These are phyloP conservation scores for Cotesia glomerata DNA, from an alignment of 1,140 invertebrate species.

Conservation along the genomic window DNA sequence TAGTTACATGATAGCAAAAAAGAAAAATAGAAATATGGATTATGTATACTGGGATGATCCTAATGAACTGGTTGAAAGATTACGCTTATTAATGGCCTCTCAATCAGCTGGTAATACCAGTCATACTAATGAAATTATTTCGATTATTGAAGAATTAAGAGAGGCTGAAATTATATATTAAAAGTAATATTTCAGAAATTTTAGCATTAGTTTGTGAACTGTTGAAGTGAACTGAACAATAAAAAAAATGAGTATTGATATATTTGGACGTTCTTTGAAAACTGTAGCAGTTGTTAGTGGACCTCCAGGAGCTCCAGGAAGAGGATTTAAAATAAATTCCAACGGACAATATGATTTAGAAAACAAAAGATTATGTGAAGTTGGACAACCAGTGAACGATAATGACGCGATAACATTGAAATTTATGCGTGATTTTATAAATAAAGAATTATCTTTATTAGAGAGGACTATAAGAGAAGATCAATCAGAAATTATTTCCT, in stretches of 20 bases:
- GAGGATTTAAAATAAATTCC: too few species aligned
- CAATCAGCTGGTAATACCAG: conserved; percentile 1
- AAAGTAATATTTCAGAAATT: not conserved
- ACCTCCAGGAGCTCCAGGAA: too few species aligned
- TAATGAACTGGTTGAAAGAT: conserved; percentile 7
- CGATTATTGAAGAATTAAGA: conserved; percentile 11
- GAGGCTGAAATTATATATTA: conserved; percentile 19
- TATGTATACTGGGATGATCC: conserved; percentile 14
- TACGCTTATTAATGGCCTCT: not conserved
- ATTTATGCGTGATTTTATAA: conserved; percentile 7
- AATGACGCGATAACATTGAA: conserved; percentile 21
- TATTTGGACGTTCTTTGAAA: conserved; percentile 27
- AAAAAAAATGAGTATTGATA: conserved; percentile 23
- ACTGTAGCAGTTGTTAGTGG: not conserved
- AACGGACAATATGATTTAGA: too few species aligned
- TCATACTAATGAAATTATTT: conserved; percentile 15
- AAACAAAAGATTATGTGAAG: too few species aligned
- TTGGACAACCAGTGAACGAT: too few species aligned
- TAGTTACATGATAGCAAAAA: not conserved
- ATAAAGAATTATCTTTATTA: not conserved
- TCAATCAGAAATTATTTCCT: not conserved
- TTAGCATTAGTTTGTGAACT: not conserved
- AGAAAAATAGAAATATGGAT: not conserved
- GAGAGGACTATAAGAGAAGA: not conserved
- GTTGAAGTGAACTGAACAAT: not conserved